phyloP scores from a whole-genome alignment of 2,113 vertebrate genomes.

The Melanerpes formicivorus region DNA sequence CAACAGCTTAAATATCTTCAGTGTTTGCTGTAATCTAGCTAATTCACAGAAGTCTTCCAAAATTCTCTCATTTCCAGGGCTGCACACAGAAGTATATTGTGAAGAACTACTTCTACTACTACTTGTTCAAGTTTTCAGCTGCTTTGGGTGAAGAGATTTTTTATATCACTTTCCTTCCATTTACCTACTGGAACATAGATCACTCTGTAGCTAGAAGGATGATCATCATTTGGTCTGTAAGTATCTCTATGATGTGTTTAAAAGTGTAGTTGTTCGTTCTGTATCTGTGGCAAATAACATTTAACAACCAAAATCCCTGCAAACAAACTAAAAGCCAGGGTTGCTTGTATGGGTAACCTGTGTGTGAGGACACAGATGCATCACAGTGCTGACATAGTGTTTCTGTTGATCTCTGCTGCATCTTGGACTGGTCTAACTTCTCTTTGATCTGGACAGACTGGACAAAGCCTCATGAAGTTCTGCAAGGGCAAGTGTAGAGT shows the following conservation, averaged over 20 bases:
- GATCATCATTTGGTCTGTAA: constrained; percentile 90
- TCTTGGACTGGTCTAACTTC: neutral
- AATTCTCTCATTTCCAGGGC: constrained; percentile 74
- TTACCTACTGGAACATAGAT: constrained; percentile 91
- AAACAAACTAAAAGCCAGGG: neutral
- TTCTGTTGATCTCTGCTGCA: neutral
- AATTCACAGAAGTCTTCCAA: neutral
- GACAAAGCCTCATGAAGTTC: too few relatives aligned
- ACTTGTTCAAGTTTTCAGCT: constrained; percentile 89
- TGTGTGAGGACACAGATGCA: neutral
- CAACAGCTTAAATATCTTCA: neutral
- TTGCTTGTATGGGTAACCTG: fast-evolving
- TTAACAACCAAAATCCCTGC: neutral
- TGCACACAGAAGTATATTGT: constrained; percentile 80
- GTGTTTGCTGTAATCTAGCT: neutral
- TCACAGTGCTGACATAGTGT: neutral
- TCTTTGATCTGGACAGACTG: neutral
- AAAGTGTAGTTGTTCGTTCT: neutral
- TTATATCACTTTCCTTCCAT: constrained; percentile 94
- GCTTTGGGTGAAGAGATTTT: constrained; percentile 91
- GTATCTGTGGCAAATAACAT: neutral
- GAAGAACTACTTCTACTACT: constrained; percentile 88
- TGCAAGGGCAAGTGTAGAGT: too few relatives aligned
- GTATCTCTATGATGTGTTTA: constrained; percentile 27
- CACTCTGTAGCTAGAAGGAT: constrained; percentile 89